Evolutionary conservation across 2,797 vertebrate species (phyloP), one percentile per base, ranked within the genome.

Genomic region (Rhinogobio ventralis): DNA sequence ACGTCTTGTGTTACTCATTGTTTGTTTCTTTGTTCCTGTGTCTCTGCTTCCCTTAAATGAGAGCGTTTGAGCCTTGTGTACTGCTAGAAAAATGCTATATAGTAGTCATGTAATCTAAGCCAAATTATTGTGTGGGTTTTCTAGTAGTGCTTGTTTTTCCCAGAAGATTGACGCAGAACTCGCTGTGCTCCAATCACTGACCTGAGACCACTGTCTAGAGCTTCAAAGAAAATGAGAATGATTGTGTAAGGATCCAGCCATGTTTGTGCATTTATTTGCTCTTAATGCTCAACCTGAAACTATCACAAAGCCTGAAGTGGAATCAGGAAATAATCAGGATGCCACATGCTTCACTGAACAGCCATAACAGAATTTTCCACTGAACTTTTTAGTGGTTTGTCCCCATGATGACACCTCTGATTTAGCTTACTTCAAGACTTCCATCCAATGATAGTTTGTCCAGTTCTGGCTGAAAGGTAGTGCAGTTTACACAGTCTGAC

Each of bases 371-470:
- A 75, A 82, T 76, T 87, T 74, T 64, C 64, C 14, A 60, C 49
- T 74, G 76, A 64, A n/a, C 45, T 79, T 57, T 79, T 33, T 23
- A 53, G 15, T 62, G 15, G 8, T 60, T 83, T 42, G 72, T 83
- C 30, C 68, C 49, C 60, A 86, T 64, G 17, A 19, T 46, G 42
- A 83, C 28, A 72, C n/a, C 14, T 66, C 62, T 84, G 55, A 74
- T 87, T 88, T 60, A 64, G 86, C 95, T 93, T 83, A 4, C 92
- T 46, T 86, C 87, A 81, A 96, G 89, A 87, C 92, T 84, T 72
- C 85, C 2, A 0, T 88, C 86, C 87, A 94, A 20, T 1, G 46
- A 20, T 0, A 96, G 89, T 6, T 73, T 39, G 0, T 80, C 0
- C 11, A 95, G 69, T 55, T 89, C 75, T 1, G 79, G 11, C 49